Base-by-base conservation (phyloP, 2,113 vertebrate species). In the Grammomys surdaster region DNA sequence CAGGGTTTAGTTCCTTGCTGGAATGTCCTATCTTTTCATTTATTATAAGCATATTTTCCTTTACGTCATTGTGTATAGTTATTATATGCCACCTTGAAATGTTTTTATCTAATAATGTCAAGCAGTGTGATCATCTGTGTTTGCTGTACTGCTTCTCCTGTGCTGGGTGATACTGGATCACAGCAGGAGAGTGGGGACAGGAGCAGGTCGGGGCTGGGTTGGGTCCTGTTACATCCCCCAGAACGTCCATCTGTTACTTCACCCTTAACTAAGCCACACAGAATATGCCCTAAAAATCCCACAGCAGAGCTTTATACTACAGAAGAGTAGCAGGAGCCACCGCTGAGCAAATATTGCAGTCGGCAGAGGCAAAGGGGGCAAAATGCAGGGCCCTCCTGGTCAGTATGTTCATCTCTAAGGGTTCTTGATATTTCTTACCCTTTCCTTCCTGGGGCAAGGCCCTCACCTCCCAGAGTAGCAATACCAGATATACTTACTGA, bases 11-110 rank as follows among this genome's bases (percentile, higher is more conserved):
- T 81, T 95, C 36, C 19, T 92, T 75, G 13, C 7, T 69, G 60
- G 90, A 90, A 88, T 85, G 48, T 51, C 20, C 33, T 90, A 48
- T 95, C 36, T 93, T 89, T 87, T 95, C 51, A 88, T 77, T 96
- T 17, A 73, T 31, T 86, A 3, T 78, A 80, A 93, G 14, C 40
- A 43, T 72, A 48, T 77, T 75, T 95, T 95, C n/a, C 69, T 87
- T 95, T 90, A 92, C 7, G 72, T 92, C 48, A 72, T 28, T 67
- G 9, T 81, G 3, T 16, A 87, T 22, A 46, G 5, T 51, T 93
- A 40, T 89, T 13, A 91, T 90, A 56, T 75, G 36, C 28, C 75
- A 43, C 69, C 78, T 90, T 94, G 75, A 95, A 93, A 88, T 46
- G 33, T 81, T 84, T 22, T 40, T 33, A 72, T 28, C 31, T 96